Conservation (phyloP, 2,797 vertebrate species). For the Lagocephalus sceleratus region DNA sequence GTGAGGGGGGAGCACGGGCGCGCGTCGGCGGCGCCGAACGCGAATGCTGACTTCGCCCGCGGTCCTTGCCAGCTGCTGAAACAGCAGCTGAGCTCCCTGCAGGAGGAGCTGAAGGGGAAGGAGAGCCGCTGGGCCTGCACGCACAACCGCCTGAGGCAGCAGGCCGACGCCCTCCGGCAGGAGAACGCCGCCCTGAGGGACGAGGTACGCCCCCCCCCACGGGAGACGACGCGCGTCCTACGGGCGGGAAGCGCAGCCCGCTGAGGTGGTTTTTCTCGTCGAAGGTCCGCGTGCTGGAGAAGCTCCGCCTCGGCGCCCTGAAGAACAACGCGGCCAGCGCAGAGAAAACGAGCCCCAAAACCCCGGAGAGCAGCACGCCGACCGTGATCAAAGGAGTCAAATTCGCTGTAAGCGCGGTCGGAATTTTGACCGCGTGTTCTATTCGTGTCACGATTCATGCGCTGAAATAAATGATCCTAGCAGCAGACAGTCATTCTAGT, state of each 20-base stretch:
- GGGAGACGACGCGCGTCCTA: too few species aligned
- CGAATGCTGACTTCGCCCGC: background rate
- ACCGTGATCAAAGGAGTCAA: constrained; percentile 59
- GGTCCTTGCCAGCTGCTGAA: constrained; percentile 78
- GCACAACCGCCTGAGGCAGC: constrained; percentile 83
- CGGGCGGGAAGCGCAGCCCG: too few species aligned
- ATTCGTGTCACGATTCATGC: background rate
- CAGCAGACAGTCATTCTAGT: too few species aligned
- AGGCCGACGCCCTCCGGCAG: constrained; percentile 81
- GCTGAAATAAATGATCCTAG: background rate
- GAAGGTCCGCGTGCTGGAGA: constrained; percentile 82
- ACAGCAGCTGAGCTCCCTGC: constrained; percentile 85
- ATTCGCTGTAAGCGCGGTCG: constrained; percentile 71
- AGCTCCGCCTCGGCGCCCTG: constrained; percentile 85
- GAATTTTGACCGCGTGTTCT: background rate
- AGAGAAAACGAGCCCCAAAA: constrained; percentile 43
- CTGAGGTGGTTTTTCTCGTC: background rate
- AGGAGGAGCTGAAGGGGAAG: constrained; percentile 87
- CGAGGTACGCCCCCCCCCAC: constrained; percentile 62
- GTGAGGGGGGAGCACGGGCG: constrained; percentile 58
- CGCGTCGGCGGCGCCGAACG: background rate
- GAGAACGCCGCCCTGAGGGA: constrained; percentile 85
- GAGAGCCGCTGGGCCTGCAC: constrained; percentile 89
- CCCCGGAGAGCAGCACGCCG: constrained; percentile 29
- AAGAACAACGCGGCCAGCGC: constrained; percentile 64